Evolutionary conservation across 2,888 invertebrate genomes (phyloP).

Genomic region (Galerucella pusilla): DNA sequence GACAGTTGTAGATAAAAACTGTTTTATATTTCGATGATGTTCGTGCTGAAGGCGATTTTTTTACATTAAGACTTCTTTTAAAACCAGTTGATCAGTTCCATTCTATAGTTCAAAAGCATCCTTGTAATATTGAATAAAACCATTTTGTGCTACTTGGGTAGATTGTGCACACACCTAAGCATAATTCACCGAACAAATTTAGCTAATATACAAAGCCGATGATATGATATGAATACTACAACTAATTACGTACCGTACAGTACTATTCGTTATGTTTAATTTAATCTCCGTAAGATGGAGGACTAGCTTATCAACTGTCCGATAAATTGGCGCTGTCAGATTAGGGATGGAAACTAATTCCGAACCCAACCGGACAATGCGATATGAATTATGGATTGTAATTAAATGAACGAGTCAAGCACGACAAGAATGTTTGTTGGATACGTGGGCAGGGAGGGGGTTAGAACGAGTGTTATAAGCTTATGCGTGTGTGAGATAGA

Average conservation of each 20-base stretch:
- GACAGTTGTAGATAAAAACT: too few species aligned
- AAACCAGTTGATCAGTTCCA: too few species aligned
- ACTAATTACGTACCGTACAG: neutral
- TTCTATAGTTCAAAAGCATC: too few species aligned
- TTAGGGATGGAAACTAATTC: constrained; percentile 24
- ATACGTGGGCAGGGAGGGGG: neutral
- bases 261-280: constrained; percentile 25
- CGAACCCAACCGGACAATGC: constrained; percentile 25
- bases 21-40: too few species aligned
- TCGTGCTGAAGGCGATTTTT: too few species aligned
- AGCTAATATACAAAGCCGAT: too few species aligned
- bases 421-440: neutral
- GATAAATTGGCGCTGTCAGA: constrained; percentile 30
- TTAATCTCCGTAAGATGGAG: constrained; percentile 27
- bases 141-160: too few species aligned
- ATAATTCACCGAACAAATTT: too few species aligned
- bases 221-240: neutral
- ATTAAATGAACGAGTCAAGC: constrained; percentile 11
- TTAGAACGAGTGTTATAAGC: neutral
- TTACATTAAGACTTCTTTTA: too few species aligned
- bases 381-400: constrained; percentile 27
- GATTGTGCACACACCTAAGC: too few species aligned
- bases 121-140: too few species aligned
- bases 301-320: constrained; percentile 28
- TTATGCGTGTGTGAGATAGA: neutral